phyloP scores from a whole-genome alignment of 2,888 invertebrate species.

The Fragum sueziense region DNA sequence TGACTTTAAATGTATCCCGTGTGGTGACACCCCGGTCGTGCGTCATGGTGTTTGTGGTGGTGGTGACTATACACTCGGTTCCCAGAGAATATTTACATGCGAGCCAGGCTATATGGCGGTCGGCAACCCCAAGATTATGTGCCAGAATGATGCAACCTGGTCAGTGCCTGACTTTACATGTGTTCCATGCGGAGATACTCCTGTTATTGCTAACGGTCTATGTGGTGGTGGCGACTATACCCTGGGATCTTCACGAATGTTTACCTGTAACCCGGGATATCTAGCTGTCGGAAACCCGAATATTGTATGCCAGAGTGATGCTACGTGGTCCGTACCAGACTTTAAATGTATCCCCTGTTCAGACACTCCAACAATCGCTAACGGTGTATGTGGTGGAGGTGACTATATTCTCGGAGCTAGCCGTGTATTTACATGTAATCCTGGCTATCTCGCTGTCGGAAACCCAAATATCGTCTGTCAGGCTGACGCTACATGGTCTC shows the following conservation, averaged over 20 bases:
- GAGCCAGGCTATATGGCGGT: slow-evolving; percentile 34
- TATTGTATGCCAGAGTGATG: slow-evolving; percentile 32
- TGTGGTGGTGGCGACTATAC: slow-evolving; percentile 29
- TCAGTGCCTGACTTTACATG: slow-evolving; percentile 23
- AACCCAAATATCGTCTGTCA: slow-evolving; percentile 34
- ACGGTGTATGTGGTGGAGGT: slow-evolving; percentile 35
- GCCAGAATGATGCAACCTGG: slow-evolving; percentile 9
- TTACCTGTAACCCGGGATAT: slow-evolving; percentile 36
- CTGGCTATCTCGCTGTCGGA: slow-evolving; percentile 40
- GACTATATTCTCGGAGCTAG: slow-evolving; percentile 27
- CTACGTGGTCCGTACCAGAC: slow-evolving; percentile 30
- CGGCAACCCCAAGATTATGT: slow-evolving; percentile 34
- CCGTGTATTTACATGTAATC: slow-evolving; percentile 25
- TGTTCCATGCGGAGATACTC: slow-evolving; percentile 33
- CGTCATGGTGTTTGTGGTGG: slow-evolving; percentile 19
- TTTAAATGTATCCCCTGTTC: slow-evolving; percentile 42
- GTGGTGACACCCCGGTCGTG: slow-evolving; percentile 27
- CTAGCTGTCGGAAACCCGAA: slow-evolving; percentile 25
- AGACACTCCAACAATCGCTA: slow-evolving; percentile 13
- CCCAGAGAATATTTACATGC: slow-evolving; percentile 24
- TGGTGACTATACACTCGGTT: slow-evolving; percentile 13
- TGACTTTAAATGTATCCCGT: slow-evolving; percentile 46
- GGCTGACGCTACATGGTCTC: slow-evolving; percentile 27
- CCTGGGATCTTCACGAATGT: slow-evolving; percentile 20
- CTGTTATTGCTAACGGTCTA: slow-evolving; percentile 20